Conservation (phyloP, 2,113 vertebrate species). For the Triplophysa tibetana region DNA sequence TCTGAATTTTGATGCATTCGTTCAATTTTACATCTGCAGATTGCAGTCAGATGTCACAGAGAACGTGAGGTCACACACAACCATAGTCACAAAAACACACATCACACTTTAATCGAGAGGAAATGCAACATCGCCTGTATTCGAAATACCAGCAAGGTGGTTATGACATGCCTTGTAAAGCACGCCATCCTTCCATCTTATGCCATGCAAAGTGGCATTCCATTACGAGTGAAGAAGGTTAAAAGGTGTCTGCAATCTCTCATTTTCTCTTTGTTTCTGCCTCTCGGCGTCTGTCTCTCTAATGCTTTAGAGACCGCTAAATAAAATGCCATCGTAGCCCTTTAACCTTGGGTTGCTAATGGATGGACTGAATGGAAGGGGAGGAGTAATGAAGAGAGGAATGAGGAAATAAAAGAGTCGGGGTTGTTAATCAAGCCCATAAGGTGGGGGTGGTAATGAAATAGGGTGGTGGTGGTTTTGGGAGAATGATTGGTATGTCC, state of each 20-base stretch:
- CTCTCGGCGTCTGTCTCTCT: constrained; percentile 18
- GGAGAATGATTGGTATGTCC: not conserved
- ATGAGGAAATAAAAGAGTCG: constrained; percentile 61
- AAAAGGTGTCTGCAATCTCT: constrained; percentile 14
- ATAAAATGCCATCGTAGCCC: constrained; percentile 63
- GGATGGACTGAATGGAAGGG: constrained; percentile 63
- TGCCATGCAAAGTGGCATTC: not conserved
- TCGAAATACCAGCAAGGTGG: constrained; percentile 28
- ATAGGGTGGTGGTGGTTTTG: not conserved
- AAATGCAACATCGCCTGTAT: not conserved
- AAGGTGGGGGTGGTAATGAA: not conserved
- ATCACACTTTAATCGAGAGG: not conserved
- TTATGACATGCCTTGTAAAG: constrained; percentile 3
- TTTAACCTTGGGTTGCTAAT: constrained; percentile 69
- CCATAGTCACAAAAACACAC: not conserved
- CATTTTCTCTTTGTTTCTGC: not conserved
- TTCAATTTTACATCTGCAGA: not conserved
- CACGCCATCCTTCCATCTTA: not conserved
- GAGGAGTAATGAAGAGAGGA: constrained; percentile 55
- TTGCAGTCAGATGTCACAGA: constrained; percentile 15
- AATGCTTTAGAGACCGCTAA: constrained; percentile 26
- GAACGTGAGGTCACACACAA: not conserved
- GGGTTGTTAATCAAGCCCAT: constrained; percentile 61
- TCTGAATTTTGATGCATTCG: not conserved
- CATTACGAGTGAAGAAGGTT: constrained; percentile 21